Percentiles rank a stretch among this genome's conserved stretches.
Conservation (phyloP, 2,113 vertebrate species). For the Lepus timidus region DNA sequence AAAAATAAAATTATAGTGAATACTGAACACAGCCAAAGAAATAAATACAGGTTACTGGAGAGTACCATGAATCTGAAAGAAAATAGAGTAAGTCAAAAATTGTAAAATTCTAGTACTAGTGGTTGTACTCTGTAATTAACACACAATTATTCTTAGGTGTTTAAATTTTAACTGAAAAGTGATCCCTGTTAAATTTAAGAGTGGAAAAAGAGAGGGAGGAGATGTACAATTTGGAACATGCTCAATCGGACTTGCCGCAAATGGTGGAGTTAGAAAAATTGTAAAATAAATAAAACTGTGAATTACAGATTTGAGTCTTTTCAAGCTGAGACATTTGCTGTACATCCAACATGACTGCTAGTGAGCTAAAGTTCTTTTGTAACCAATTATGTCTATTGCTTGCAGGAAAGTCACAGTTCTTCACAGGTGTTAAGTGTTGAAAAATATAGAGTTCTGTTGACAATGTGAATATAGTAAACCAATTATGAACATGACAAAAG, state of each 20-base stretch:
- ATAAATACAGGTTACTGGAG: background rate
- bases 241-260: too few species aligned
- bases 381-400: background rate
- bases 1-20: background rate
- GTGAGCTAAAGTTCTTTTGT: slow-evolving; percentile 24
- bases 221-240: too few species aligned
- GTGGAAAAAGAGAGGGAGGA: too few species aligned
- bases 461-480: slow-evolving; percentile 60
- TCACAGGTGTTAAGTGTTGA: slow-evolving; percentile 64
- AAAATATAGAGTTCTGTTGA: slow-evolving; percentile 70
- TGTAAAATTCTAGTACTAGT: too few species aligned
- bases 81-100: background rate
- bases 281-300: background rate
- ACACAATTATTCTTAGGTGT: too few species aligned
- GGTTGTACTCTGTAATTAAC: too few species aligned
- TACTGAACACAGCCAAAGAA: background rate
- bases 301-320: slow-evolving; percentile 10
- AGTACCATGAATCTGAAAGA: background rate
- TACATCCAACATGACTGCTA: background rate
- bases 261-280: too few species aligned
- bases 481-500: slow-evolving; percentile 74
- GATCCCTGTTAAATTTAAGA: too few species aligned
- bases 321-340: slow-evolving; percentile 16
- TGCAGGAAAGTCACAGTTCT: slow-evolving; percentile 52
- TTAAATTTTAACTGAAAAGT: too few species aligned